Base-by-base conservation (phyloP, 2,113 vertebrate genomes). In the Perca flavescens region DNA sequence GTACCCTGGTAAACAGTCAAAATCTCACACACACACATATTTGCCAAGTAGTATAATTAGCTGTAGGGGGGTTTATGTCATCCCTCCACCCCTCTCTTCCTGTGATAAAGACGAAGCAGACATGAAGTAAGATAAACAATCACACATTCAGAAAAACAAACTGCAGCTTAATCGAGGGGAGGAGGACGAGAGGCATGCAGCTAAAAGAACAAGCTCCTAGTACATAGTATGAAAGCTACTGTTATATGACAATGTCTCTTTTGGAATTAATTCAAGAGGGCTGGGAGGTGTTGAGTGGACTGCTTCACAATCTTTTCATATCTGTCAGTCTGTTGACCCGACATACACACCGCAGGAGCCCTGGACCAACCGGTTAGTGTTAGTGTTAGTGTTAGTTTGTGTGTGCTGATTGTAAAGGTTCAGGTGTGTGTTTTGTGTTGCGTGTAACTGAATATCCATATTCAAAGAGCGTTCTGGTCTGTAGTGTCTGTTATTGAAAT, bases 21-120 rank as follows among this genome's bases (percentile, higher is more conserved):
- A 52, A 46, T 49, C 52, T 63, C 68, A 36, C 0, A 62, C 63
- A 67, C 0, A 63, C 63, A 67, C 1, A 68, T 16, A 34, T 21
- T 58, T 57, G 16, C 49, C 10, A 2, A 50, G 74, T 13, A 11
- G 53, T 77, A n/a, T 87, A 74, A 82, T 88, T 81, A 83, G 67
- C 69, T 65, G 68, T 21, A n/a, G 36, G 52, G 74, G 83, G 66
- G 54, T 72, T 84, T 74, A 54, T 84, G 82, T 85, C 74, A 47
- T 15, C 69, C 84, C 86, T 81, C 89, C 82, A 9, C 88, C 88
- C 87, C 47, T 67, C 77, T 73, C 80, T 91, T 94, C 93, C 93
- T 90, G 84, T 66, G 90, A 90, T 92, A 89, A 87, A 85, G 58
- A 43, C 82, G 52, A 49, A 64, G 70, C 87, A 74, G 84, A 91